Conservation (phyloP, 2,113 vertebrate genomes). For the Dicrurus megarhynchus region DNA sequence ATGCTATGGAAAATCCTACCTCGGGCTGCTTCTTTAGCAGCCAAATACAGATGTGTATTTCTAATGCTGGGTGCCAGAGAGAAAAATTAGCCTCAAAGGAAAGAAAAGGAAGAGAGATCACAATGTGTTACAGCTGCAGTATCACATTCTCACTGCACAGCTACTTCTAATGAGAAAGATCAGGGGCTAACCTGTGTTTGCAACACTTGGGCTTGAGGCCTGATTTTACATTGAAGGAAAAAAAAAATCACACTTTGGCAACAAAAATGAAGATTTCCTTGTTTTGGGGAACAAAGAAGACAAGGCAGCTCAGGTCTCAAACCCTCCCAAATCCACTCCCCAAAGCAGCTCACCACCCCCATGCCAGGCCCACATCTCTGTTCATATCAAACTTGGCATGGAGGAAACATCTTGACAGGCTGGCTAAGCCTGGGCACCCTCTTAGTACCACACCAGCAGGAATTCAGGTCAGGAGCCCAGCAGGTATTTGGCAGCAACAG, state of each 20-base stretch:
- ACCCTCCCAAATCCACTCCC: neutral
- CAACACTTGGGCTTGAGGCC: neutral
- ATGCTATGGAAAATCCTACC: neutral
- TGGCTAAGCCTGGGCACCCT: neutral
- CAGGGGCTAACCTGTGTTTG: neutral
- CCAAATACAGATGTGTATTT: neutral
- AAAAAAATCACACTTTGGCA: neutral
- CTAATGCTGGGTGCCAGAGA: neutral
- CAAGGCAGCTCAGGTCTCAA: neutral
- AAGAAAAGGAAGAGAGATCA: neutral
- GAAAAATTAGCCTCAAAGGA: neutral
- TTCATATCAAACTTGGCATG: neutral
- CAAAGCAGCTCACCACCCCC: neutral
- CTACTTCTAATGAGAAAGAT: neutral
- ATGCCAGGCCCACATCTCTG: neutral
- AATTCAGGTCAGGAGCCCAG: neutral
- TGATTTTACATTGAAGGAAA: neutral
- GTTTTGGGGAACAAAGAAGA: neutral
- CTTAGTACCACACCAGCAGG: neutral
- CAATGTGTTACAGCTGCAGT: neutral
- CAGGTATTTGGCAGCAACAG: neutral
- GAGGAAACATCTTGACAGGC: neutral
- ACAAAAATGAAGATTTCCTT: neutral
- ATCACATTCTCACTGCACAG: neutral
- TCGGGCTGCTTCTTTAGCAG: neutral